These are phyloP conservation scores for Anoplophora glabripennis DNA, from an alignment of 1,140 invertebrate species.

Conservation along the genomic window DNA sequence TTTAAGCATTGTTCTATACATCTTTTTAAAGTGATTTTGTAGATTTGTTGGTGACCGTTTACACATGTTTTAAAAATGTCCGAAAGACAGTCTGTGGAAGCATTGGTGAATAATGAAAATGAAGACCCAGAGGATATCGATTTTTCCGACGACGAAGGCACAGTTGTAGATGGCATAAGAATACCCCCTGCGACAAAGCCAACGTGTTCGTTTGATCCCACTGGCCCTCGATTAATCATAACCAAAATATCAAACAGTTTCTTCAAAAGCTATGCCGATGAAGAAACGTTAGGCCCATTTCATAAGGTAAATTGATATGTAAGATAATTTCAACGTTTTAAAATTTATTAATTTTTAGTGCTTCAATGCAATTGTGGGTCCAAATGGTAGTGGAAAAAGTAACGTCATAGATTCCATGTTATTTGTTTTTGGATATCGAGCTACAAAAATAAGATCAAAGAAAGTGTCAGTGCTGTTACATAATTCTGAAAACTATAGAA, in stretches of 20 bases:
- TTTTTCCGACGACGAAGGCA: constrained; percentile 58
- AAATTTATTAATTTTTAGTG: constrained; percentile 59
- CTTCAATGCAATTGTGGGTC: constrained; percentile 96
- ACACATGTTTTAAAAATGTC: no score
- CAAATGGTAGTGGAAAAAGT: constrained; percentile 99
- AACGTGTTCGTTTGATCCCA: constrained; percentile 65
- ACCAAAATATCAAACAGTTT: constrained; percentile 89
- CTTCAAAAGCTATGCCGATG: constrained; percentile 96
- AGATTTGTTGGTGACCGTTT: no score
- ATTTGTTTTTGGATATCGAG: constrained; percentile 98
- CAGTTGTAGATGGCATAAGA: constrained; percentile 75
- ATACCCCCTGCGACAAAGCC: constrained; percentile 81
- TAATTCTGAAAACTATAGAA: constrained; percentile 80
- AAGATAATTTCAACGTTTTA: background rate
- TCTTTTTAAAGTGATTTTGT: no score
- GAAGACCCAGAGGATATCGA: constrained; percentile 19
- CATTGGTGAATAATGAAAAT: background rate
- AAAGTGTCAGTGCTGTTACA: constrained; percentile 94
- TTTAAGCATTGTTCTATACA: no score
- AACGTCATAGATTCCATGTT: constrained; percentile 99
- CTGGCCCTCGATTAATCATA: constrained; percentile 83
- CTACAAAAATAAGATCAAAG: constrained; percentile 93
- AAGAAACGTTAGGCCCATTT: constrained; percentile 76
- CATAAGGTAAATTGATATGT: constrained; percentile 63
- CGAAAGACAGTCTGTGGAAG: no score